Conservation (phyloP, 2,888 invertebrate species). For the Prostheceraeus crozeri region DNA sequence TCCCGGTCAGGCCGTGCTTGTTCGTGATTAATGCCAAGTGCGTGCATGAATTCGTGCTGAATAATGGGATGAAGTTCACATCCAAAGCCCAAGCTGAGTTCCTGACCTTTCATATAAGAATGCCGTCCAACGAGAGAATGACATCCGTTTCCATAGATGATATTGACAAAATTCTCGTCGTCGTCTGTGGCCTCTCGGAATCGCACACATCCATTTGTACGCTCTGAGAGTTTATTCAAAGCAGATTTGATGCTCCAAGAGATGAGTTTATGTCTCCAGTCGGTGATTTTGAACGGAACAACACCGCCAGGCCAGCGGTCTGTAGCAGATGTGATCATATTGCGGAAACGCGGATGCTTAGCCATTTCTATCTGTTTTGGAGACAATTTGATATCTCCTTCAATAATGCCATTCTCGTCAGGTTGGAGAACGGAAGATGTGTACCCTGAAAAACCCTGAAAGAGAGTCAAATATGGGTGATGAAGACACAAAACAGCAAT, state of each 20-base stretch:
- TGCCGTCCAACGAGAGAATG: conserved; percentile 7
- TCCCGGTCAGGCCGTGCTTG: conserved; percentile 33
- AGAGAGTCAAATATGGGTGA: too few relatives aligned
- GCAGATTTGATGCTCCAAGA: conserved; percentile 21
- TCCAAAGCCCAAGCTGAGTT: conserved; percentile 14
- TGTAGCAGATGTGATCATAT: background rate
- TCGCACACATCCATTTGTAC: conserved; percentile 3
- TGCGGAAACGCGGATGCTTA: conserved; percentile 6
- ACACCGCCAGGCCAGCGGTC: conserved; percentile 21
- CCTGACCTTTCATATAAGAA: background rate
- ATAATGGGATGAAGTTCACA: conserved; percentile 26
- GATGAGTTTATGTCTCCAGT: conserved; percentile 17
- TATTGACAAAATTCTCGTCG: conserved; percentile 11
- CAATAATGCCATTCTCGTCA: conserved; percentile 17
- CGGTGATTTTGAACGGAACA: conserved; percentile 7
- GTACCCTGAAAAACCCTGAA: too few relatives aligned
- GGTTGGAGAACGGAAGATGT: too few relatives aligned
- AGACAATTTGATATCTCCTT: conserved; percentile 3
- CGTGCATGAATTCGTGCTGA: conserved; percentile 33
- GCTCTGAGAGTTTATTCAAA: background rate
- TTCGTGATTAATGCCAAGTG: conserved; percentile 32
- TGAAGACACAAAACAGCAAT: too few relatives aligned
- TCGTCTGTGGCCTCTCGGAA: conserved; percentile 15
- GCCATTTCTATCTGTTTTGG: background rate
- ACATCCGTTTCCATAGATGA: conserved; percentile 16